Evolutionary conservation across 2,888 invertebrate genomes (phyloP).

Genomic region (Sinopyrophorus schimmeli): DNA sequence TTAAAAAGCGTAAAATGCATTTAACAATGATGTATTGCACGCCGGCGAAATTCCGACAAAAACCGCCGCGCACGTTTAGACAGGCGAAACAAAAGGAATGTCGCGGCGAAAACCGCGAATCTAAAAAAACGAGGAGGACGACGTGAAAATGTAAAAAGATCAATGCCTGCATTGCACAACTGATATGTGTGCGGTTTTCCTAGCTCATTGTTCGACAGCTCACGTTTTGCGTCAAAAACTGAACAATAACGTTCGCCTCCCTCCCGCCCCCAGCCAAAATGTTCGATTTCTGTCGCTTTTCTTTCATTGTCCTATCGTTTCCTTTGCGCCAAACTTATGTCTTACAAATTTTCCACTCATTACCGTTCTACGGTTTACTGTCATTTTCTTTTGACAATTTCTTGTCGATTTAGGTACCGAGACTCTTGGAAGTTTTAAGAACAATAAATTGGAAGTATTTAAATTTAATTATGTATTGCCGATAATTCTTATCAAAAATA

Average conservation of each 20-base stretch:
- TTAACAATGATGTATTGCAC: constrained; percentile 7
- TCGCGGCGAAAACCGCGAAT: constrained; percentile 6
- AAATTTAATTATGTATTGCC: no score
- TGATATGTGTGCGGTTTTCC: constrained; percentile 11
- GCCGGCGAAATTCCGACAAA: constrained; percentile 2
- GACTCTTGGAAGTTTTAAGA: no score
- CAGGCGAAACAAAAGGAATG: neutral
- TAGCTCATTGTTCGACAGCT: constrained; percentile 13
- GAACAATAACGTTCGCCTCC: constrained; percentile 13
- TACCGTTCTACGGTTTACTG: no score
- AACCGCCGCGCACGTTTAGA: neutral
- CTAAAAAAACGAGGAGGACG: constrained; percentile 8
- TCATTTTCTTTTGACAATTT: no score
- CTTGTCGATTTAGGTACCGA: no score
- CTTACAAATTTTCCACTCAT: no score
- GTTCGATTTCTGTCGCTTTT: constrained; percentile 9
- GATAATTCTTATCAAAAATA: no score
- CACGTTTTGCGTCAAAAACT: constrained; percentile 17
- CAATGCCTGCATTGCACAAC: constrained; percentile 8
- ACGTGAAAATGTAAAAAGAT: constrained; percentile 10
- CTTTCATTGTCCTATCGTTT: constrained; percentile 6
- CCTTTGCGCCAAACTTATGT: no score
- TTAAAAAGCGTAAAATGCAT: constrained; percentile 18
- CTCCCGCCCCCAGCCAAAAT: constrained; percentile 9
- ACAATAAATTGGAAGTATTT: no score